These are phyloP conservation scores for Charadrius vociferus DNA, from an alignment of 2,113 vertebrate genomes.

Conservation along the genomic window DNA sequence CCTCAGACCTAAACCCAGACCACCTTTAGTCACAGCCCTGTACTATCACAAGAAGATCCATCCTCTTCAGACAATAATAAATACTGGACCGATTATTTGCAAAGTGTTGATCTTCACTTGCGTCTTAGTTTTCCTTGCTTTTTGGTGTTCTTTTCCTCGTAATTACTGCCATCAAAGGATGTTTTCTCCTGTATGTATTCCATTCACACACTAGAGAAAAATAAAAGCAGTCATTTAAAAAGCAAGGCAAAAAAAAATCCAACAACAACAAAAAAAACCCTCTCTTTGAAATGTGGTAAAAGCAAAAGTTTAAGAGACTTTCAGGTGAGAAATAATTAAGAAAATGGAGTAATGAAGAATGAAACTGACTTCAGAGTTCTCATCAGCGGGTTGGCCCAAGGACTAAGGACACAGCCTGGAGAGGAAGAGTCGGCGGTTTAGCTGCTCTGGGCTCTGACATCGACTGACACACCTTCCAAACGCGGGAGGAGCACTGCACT, in stretches of 20 bases:
- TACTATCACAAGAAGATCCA: no score
- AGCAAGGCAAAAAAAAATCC: background rate
- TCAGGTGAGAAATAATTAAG: background rate
- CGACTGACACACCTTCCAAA: fast-evolving
- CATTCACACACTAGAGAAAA: background rate
- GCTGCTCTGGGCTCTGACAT: background rate
- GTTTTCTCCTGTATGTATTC: background rate
- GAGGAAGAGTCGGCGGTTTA: background rate
- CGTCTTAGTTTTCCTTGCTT: background rate
- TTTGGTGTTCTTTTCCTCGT: background rate
- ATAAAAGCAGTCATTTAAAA: constrained; percentile 17
- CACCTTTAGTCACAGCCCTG: background rate
- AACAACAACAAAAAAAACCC: background rate
- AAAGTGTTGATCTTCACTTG: background rate
- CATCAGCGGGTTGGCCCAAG: background rate
- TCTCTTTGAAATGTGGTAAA: background rate
- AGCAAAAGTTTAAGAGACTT: background rate
- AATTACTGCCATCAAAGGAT: constrained; percentile 54
- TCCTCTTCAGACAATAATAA: background rate
- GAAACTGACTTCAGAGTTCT: background rate
- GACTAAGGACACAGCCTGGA: background rate
- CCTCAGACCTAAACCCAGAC: background rate
- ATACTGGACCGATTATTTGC: background rate
- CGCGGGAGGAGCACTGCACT: fast-evolving
- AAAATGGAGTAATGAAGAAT: background rate